Percentiles rank a stretch among this genome's conserved stretches.
Evolutionary conservation across 37 sponge, comb jelly and placozoan species (phyloP).

Genomic region (Halisarca cf. caerulea): DNA sequence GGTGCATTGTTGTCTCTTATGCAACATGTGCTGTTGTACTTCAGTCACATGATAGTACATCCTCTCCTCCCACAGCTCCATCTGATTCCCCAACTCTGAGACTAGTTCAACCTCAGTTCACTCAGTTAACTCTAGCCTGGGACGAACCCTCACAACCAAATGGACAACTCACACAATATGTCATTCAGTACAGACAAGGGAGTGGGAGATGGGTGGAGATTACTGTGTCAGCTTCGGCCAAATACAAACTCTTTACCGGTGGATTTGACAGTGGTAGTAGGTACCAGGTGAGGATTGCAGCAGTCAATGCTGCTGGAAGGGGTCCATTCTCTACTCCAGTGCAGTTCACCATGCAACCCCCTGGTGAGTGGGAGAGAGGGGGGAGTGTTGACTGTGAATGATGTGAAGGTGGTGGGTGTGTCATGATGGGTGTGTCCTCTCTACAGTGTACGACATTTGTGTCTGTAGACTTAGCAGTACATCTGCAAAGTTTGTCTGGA

Average conservation of each 20-base stretch:
- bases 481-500: not conserved
- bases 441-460: not conserved
- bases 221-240: not conserved
- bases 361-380: not conserved
- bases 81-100: not conserved
- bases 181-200: not conserved
- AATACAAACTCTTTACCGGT: not conserved
- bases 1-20: no score
- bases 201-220: not conserved
- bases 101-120: slow-evolving; percentile 4
- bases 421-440: not conserved
- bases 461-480: not conserved
- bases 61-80: not conserved
- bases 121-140: not conserved
- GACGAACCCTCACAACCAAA: not conserved
- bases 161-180: not conserved
- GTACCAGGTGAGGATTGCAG: not conserved
- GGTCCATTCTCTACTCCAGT: not conserved
- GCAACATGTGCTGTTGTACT: no score
- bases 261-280: not conserved
- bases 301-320: not conserved
- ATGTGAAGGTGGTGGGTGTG: no score
- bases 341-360: not conserved
- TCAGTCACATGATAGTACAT: no score
- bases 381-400: no score